Evolutionary conservation across 2,113 vertebrate genomes (phyloP).

Genomic region (Apistogramma diplotaenia): DNA sequence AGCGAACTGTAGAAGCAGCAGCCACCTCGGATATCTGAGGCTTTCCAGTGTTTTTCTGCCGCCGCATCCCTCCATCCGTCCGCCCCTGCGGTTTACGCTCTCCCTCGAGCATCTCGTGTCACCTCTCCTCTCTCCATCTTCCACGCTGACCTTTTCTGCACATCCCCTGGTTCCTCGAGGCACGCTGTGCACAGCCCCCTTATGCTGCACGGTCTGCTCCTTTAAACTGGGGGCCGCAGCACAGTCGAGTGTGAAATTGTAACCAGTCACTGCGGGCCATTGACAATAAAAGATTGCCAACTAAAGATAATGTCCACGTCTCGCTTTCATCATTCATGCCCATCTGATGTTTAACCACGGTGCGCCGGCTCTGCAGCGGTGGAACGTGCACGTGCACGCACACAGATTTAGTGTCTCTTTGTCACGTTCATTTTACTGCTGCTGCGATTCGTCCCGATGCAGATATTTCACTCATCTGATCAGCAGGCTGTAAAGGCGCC

Average conservation of each 20-base stretch:
- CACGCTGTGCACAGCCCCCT: neutral
- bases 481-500: neutral
- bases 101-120: neutral
- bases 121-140: neutral
- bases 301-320: conserved; percentile 52
- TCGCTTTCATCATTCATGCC: conserved; percentile 1
- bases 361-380: neutral
- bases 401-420: neutral
- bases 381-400: conserved; percentile 12
- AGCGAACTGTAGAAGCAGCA: neutral
- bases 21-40: neutral
- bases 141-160: conserved; percentile 7
- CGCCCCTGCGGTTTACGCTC: neutral
- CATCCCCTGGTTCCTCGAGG: neutral
- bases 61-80: neutral
- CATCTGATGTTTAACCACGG: conserved; percentile 25
- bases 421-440: conserved; percentile 23
- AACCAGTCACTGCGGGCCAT: conserved; percentile 15
- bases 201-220: neutral
- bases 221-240: conserved; percentile 31
- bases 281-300: conserved; percentile 45
- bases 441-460: neutral
- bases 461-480: conserved; percentile 7
- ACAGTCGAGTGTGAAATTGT: conserved; percentile 70
- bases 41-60: neutral